These are phyloP conservation scores for Desmodus rotundus DNA, from an alignment of 2,113 vertebrate genomes.

Conservation along the genomic window DNA sequence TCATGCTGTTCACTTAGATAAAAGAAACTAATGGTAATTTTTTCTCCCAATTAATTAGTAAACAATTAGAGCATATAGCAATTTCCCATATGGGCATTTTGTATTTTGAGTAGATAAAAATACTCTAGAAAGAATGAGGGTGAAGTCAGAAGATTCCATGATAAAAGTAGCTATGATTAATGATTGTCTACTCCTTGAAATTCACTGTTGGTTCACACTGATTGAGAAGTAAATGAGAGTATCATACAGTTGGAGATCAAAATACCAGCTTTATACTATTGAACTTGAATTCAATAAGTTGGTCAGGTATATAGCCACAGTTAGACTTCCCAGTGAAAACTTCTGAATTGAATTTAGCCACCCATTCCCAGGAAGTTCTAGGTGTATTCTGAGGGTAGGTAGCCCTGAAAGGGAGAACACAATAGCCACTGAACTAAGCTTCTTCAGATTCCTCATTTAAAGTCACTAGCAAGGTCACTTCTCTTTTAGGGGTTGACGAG, in stretches of 20 bases:
- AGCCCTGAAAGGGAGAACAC: background rate
- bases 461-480: background rate
- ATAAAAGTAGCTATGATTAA: background rate
- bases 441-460: background rate
- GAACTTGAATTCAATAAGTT: slow-evolving; percentile 6
- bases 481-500: background rate
- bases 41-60: background rate
- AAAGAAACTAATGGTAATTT: background rate
- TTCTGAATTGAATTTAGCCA: background rate
- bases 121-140: background rate
- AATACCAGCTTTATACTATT: background rate
- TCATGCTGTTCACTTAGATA: background rate
- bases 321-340: background rate
- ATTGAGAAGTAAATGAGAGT: background rate
- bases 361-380: background rate
- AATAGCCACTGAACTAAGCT: background rate
- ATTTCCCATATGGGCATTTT: background rate
- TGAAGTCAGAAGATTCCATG: background rate
- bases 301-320: background rate
- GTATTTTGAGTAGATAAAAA: background rate
- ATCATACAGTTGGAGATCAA: background rate
- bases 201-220: background rate
- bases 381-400: background rate
- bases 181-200: background rate
- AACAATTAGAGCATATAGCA: background rate